Evolutionary conservation across 2,797 vertebrate genomes (phyloP), one percentile per base, ranked within the genome.

Genomic region (Epinephelus malabaricus): DNA sequence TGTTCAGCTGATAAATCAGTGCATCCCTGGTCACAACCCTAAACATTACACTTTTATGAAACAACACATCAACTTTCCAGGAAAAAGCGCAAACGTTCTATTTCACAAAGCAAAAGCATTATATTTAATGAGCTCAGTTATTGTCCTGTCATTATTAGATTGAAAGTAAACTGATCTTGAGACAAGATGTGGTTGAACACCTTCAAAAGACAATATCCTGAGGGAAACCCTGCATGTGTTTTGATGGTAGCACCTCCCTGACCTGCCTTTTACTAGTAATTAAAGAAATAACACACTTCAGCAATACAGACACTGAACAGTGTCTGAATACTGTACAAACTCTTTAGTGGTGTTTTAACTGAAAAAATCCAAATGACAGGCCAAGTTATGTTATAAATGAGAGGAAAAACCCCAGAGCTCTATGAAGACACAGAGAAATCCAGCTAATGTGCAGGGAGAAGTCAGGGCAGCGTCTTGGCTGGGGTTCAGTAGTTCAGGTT

Each of bases 401-500:
- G 21, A 60, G 34, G 27, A 18, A 50, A 6, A 54, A 34, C 8
- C 62, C 15, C 8, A 5, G 12, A 25, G 18, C 34, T 47, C 45
- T 2, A 58, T 50, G 19, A 11, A 27, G 21, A 74, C n/a, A 56
- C 13, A 18, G 18, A 12, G 61, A 17, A 87, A 76, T 18, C 19
- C 43, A 59, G 49, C 5, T n/a, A 74, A 49, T 27, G 59, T 69
- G 68, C 60, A 79, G 54, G 27, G 67, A 70, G 55, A 76, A 83
- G 62, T 81, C 69, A 50, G 68, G 6, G 58, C 60, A 59, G 74
- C 70, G 58, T 89, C 81, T 83, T 63, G 59, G 73, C 81, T 62
- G 49, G 46, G 73, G 69, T 85, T 89, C 77, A 83, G 72, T 43
- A 50, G 85, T 87, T 90, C 45, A 87, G 87, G 85, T 86, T 92